These are phyloP conservation scores for Lycodopsis pacificus DNA, from an alignment of 2,797 vertebrate genomes.

Conservation along the genomic window DNA sequence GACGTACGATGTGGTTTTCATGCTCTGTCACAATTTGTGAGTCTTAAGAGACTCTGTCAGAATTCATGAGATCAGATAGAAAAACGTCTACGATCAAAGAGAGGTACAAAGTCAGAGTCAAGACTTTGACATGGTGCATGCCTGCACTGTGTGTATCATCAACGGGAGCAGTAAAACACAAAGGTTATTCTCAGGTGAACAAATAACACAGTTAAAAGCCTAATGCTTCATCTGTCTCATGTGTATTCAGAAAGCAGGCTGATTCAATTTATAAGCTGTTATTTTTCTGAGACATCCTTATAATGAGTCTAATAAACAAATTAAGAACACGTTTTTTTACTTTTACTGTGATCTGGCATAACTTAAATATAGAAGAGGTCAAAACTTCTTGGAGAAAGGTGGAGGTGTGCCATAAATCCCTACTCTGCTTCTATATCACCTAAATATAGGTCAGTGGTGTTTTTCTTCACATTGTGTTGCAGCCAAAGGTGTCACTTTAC, in stretches of 20 bases:
- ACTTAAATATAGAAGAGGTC: neutral
- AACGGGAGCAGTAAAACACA: neutral
- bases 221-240: neutral
- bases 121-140: neutral
- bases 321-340: neutral
- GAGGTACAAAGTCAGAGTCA: neutral
- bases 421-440: neutral
- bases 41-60: neutral
- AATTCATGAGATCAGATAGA: neutral
- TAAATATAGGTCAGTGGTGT: conserved; percentile 14
- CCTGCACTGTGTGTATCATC: neutral
- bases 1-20: too few relatives aligned
- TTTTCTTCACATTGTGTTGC: conserved; percentile 7
- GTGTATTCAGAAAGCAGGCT: neutral
- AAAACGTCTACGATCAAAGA: neutral
- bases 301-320: too few relatives aligned
- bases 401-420: neutral
- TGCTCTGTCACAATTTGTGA: neutral
- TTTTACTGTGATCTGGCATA: neutral
- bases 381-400: neutral
- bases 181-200: neutral
- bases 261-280: neutral
- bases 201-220: neutral
- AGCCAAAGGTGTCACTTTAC: conserved; percentile 4
- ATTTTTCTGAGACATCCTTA: too few relatives aligned